phyloP scores from a whole-genome alignment of 35 echinoderm and acorn worm species.

The Ophioderma brevispina region DNA sequence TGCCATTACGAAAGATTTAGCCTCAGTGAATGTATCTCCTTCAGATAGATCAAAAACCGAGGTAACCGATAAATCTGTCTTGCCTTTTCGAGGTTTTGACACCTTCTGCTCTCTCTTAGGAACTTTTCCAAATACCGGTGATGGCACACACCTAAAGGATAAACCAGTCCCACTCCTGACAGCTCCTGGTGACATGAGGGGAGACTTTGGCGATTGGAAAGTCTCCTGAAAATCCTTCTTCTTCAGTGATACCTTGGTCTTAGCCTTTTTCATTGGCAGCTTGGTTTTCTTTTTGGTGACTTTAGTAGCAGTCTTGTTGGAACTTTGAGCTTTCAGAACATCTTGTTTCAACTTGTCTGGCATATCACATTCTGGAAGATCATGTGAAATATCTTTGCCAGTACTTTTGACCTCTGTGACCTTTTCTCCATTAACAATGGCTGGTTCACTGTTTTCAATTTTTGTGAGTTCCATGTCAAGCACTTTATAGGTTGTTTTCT shows the following conservation, averaged over 20 bases:
- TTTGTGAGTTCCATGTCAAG: neutral
- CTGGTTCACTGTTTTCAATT: neutral
- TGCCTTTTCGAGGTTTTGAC: neutral
- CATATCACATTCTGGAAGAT: neutral
- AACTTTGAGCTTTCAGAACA: neutral
- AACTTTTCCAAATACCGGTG: neutral
- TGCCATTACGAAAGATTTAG: neutral
- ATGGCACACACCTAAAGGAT: neutral
- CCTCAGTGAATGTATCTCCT: neutral
- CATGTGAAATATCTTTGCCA: neutral
- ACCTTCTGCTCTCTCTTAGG: neutral
- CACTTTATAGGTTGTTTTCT: neutral
- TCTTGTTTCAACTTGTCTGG: neutral
- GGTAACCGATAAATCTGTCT: neutral
- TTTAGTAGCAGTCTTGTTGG: neutral
- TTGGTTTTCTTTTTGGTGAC: neutral
- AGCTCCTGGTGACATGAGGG: neutral
- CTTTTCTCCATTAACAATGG: neutral
- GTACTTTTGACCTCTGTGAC: no score
- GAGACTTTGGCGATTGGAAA: neutral
- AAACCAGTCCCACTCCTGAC: neutral
- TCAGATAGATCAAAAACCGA: neutral
- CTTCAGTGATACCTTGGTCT: neutral
- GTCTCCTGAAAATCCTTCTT: neutral
- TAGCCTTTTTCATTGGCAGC: neutral